Conservation (phyloP, 2,113 vertebrate genomes). For the Callospermophilus lateralis region DNA sequence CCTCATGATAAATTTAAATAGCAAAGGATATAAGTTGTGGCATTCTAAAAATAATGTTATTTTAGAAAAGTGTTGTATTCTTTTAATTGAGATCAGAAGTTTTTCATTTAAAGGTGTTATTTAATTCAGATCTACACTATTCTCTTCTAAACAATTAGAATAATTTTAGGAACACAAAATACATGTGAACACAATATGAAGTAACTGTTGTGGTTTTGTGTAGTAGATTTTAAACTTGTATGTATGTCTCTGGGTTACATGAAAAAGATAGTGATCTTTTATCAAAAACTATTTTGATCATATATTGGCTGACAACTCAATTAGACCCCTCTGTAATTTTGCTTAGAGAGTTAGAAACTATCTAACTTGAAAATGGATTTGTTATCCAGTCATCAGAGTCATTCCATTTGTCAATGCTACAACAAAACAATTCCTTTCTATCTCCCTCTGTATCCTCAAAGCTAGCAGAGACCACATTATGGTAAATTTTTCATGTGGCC, state of each 20-base stretch:
- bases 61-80: constrained; percentile 22
- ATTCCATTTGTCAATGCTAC: constrained; percentile 18
- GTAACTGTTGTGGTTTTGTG: too few species aligned
- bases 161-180: too few species aligned
- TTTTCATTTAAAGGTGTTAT: too few species aligned
- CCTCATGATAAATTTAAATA: not conserved
- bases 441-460: not conserved
- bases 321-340: constrained; percentile 66
- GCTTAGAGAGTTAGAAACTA: constrained; percentile 56
- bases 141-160: too few species aligned
- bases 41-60: constrained; percentile 1
- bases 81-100: not conserved
- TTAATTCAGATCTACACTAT: not conserved
- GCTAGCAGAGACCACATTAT: not conserved
- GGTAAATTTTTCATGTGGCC: not conserved
- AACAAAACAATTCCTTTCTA: not conserved
- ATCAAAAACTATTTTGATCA: constrained; percentile 76
- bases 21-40: not conserved
- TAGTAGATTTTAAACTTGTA: too few species aligned
- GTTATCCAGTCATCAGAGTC: not conserved
- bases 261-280: constrained; percentile 66
- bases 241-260: too few species aligned
- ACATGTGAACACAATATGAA: too few species aligned
- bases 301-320: constrained; percentile 69
- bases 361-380: constrained; percentile 52